phyloP scores from a whole-genome alignment of 2,888 invertebrate genomes.

The Callimorpha dominula region DNA sequence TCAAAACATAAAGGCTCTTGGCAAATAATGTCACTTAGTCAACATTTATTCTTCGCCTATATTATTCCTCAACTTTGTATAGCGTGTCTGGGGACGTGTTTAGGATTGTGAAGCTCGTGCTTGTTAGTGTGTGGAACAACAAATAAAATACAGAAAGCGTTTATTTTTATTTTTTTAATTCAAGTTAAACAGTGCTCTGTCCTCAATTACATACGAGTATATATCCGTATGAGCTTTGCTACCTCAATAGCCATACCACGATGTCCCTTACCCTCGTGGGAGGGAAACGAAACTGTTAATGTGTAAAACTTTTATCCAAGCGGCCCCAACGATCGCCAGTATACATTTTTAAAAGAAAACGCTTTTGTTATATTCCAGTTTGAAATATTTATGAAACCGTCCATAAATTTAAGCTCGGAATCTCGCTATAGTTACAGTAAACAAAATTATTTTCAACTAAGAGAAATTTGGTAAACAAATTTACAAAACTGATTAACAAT shows the following conservation, averaged over 20 bases:
- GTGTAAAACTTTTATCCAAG: constrained; percentile 23
- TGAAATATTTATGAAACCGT: not conserved
- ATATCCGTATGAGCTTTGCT: not conserved
- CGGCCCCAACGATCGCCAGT: constrained; percentile 10
- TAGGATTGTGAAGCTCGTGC: not conserved
- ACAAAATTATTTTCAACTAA: constrained; percentile 6
- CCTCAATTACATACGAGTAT: constrained; percentile 16
- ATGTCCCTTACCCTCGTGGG: constrained; percentile 25
- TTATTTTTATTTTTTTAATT: constrained; percentile 10
- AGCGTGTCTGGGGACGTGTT: constrained; percentile 5
- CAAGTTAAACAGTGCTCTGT: constrained; percentile 12
- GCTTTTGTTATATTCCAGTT: not conserved
- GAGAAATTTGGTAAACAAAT: not conserved
- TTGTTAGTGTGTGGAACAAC: constrained; percentile 10
- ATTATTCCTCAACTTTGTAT: constrained; percentile 8
- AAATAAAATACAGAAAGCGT: not conserved
- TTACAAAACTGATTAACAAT: constrained; percentile 1
- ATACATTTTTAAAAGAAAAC: not conserved
- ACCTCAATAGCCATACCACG: constrained; percentile 24
- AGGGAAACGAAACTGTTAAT: constrained; percentile 21
- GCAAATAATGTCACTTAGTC: constrained; percentile 6
- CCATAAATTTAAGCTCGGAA: not conserved
- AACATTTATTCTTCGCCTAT: constrained; percentile 13
- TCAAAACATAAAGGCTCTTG: not conserved
- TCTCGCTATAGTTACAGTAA: not conserved